A percentile compares a stretch with the other conserved stretches of the same genome.
Conservation (phyloP, 2,113 vertebrate species). For the Narcine bancroftii region DNA sequence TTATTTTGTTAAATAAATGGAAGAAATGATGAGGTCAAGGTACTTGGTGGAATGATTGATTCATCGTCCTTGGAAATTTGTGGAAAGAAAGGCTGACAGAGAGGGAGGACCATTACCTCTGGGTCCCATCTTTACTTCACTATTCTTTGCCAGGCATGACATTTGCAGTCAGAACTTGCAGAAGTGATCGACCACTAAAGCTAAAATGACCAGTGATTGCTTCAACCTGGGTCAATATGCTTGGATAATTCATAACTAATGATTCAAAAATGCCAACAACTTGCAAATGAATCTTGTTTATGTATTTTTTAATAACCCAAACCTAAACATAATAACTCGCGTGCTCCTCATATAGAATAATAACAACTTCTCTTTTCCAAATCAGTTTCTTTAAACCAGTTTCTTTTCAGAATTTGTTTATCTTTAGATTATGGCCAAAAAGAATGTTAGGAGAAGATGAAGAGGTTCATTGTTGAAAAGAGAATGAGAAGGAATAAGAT, state of each 20-base stretch:
- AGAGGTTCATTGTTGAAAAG: background rate
- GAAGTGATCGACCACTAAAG: background rate
- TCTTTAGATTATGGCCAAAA: background rate
- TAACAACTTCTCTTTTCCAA: background rate
- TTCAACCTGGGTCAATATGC: background rate
- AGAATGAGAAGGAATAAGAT: background rate
- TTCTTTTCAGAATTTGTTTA: background rate
- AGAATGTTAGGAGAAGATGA: background rate
- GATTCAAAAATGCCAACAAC: background rate
- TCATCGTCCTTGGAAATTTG: background rate
- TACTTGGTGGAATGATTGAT: background rate
- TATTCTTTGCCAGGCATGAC: background rate
- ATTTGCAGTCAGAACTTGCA: background rate
- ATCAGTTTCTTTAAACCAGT: background rate
- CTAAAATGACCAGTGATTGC: background rate
- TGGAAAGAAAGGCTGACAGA: background rate
- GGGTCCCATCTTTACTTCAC: background rate
- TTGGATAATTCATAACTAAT: background rate
- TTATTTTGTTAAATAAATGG: background rate
- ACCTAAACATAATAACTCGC: no score
- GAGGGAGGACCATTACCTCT: background rate
- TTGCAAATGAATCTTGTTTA: background rate
- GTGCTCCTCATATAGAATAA: background rate
- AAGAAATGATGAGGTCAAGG: background rate
- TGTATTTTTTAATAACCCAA: background rate